Conservation (phyloP, 2,888 invertebrate genomes). For the Eupithecia abbreviata region DNA sequence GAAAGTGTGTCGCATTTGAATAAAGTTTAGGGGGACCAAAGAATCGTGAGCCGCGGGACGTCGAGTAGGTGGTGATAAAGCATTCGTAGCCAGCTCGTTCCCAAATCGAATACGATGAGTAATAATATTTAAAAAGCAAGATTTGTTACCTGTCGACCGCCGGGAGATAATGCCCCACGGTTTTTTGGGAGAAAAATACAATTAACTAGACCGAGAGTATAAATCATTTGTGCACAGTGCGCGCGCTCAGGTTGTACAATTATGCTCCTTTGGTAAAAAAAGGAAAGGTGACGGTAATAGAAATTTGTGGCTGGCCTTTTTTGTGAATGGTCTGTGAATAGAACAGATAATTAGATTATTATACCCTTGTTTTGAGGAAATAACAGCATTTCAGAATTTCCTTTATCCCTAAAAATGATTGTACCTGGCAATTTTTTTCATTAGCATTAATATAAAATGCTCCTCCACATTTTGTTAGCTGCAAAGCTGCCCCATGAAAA, state of each 20-base stretch:
- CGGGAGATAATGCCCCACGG: conserved; percentile 74
- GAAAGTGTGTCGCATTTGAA: conserved; percentile 80
- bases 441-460: conserved; percentile 17
- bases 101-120: conserved; percentile 84
- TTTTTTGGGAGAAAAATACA: conserved; percentile 81
- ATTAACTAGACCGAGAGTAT: conserved; percentile 77
- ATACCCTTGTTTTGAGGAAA: conserved; percentile 49
- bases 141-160: conserved; percentile 83
- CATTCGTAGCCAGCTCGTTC: conserved; percentile 81
- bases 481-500: conserved; percentile 42
- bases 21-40: conserved; percentile 82
- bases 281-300: conserved; percentile 65
- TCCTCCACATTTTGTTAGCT: conserved; percentile 17
- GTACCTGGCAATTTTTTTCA: conserved; percentile 36
- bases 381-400: conserved; percentile 36
- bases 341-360: conserved; percentile 64
- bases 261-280: conserved; percentile 68
- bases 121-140: conserved; percentile 83
- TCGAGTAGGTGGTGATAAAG: conserved; percentile 85
- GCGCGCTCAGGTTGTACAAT: conserved; percentile 78
- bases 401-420: conserved; percentile 32
- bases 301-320: conserved; percentile 58
- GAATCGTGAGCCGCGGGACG: conserved; percentile 79
- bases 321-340: conserved; percentile 56
- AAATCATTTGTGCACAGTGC: conserved; percentile 74